A percentile compares a stretch with the other conserved stretches of the same genome.
Conservation (phyloP, 2,113 vertebrate genomes). For the Coreoperca whiteheadi region DNA sequence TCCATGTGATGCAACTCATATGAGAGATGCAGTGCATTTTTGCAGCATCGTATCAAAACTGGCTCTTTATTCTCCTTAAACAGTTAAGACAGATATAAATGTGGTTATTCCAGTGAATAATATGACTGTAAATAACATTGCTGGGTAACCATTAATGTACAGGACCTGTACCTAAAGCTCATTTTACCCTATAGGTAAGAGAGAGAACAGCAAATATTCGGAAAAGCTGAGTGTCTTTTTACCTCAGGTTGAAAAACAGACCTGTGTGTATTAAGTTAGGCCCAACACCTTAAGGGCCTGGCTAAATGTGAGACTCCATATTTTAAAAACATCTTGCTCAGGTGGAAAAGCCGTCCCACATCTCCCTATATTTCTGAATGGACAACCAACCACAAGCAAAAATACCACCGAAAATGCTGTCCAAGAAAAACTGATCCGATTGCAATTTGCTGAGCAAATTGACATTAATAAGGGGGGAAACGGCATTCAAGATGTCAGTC, state of each 20-base stretch:
- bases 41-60: slow-evolving; percentile 41
- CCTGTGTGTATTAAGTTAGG: slow-evolving; percentile 54
- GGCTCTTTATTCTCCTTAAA: slow-evolving; percentile 23
- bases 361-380: slow-evolving; percentile 76
- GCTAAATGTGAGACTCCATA: slow-evolving; percentile 67
- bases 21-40: slow-evolving; percentile 39
- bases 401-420: slow-evolving; percentile 73
- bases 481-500: slow-evolving; percentile 84
- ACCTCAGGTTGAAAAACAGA: slow-evolving; percentile 67
- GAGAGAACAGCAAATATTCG: slow-evolving; percentile 56
- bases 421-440: slow-evolving; percentile 86
- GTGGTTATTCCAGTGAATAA: slow-evolving; percentile 7
- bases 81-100: slow-evolving; percentile 25
- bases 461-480: slow-evolving; percentile 85
- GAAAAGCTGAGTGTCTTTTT: slow-evolving; percentile 47
- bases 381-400: slow-evolving; percentile 77
- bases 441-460: slow-evolving; percentile 86
- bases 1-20: slow-evolving; percentile 67
- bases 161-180: slow-evolving; percentile 19
- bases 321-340: slow-evolving; percentile 77
- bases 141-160: slow-evolving; percentile 4
- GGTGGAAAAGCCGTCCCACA: slow-evolving; percentile 80
- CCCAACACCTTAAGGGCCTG: slow-evolving; percentile 53
- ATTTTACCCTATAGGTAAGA: slow-evolving; percentile 34
- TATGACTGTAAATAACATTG: neutral